Base-by-base conservation (phyloP, 2,888 invertebrate genomes). In the Polydrusus pterygomalis region DNA sequence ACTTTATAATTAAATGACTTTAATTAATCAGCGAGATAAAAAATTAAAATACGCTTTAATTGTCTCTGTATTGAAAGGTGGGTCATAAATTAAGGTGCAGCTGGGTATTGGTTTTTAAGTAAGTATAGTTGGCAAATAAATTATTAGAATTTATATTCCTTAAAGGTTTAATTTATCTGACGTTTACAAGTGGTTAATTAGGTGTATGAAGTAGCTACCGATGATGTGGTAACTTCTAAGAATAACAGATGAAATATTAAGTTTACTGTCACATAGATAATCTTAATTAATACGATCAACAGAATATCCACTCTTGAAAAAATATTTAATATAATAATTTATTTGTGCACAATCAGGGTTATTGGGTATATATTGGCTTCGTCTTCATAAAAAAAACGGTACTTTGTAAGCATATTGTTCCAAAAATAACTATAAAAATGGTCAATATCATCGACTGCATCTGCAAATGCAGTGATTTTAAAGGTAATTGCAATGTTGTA, bases 1-100 rank as follows among this genome's bases (percentile, higher is more conserved):
- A 71, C 70, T 51, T 65, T 18, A 67, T 77, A 77, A 77, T 77
- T 77, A 74, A 73, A 74, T 70, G 74, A 63, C 54, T 65, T 64
- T 74, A 77, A 77, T 77, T 77, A 56, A 68, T 68, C 56, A 68
- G 54, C 60, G 64, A 60, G 58, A 40, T 51, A 69, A 74, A 68
- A 69, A 69, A 45, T 18, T 40, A 62, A 69, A 62, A 69, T 74
- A 51, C 40, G 62, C 69, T 74, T 63, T 68, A 74, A 74, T 62
- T 73, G 71, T 71, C 56, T 45, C 15, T 38, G 34, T 51, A 72
- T 72, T 56, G 65, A 72, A 72, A 72, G 72, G 64, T 56, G 54
- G 47, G 62, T 67, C 58, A 60, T 73, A 67, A 73, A 73, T 73
- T 60, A 73, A 73, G 73, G 73, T 73, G 73, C 73, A 73, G 73